These are phyloP conservation scores for Thalassophryne amazonica DNA, from an alignment of 2,797 vertebrate species.

Conservation along the genomic window DNA sequence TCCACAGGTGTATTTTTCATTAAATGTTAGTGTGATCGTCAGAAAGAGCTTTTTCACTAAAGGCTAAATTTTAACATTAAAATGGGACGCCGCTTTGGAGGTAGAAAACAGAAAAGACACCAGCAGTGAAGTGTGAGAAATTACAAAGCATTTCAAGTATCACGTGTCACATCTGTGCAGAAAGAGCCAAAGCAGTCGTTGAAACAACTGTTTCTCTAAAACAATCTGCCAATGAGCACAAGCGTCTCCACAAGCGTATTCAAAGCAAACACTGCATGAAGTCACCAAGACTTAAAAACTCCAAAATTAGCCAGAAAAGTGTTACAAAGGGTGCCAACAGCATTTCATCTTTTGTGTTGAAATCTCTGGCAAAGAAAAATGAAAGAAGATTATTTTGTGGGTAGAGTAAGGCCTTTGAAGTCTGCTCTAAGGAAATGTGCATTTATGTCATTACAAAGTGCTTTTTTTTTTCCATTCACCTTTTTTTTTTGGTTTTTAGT, in stretches of 20 bases:
- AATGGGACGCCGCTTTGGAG: slow-evolving; percentile 23
- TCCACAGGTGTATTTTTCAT: no score
- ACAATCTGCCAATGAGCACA: slow-evolving; percentile 39
- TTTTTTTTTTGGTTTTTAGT: slow-evolving; percentile 80
- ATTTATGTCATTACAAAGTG: slow-evolving; percentile 74
- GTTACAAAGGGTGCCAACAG: no score
- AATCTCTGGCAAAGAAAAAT: slow-evolving; percentile 1
- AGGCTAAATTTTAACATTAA: neutral
- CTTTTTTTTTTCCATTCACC: slow-evolving; percentile 71
- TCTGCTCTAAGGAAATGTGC: slow-evolving; percentile 67
- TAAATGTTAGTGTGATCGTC: no score
- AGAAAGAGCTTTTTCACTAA: neutral
- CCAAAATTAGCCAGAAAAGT: slow-evolving; percentile 24
- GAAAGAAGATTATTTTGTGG: slow-evolving; percentile 10
- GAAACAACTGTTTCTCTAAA: slow-evolving; percentile 26
- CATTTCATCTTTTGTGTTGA: slow-evolving; percentile 26
- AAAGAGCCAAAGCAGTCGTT: slow-evolving; percentile 30
- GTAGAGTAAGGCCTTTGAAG: slow-evolving; percentile 57
- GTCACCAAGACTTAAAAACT: slow-evolving; percentile 32
- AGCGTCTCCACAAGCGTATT: slow-evolving; percentile 10
- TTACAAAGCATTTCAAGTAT: slow-evolving; percentile 60
- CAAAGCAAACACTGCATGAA: slow-evolving; percentile 26
- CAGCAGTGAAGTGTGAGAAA: slow-evolving; percentile 40
- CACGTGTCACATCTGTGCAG: slow-evolving; percentile 26
- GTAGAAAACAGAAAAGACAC: slow-evolving; percentile 50